Percentiles rank a stretch among this genome's conserved stretches.
Conservation (phyloP, 2,888 invertebrate species). For the Coecobrya sp. region DNA sequence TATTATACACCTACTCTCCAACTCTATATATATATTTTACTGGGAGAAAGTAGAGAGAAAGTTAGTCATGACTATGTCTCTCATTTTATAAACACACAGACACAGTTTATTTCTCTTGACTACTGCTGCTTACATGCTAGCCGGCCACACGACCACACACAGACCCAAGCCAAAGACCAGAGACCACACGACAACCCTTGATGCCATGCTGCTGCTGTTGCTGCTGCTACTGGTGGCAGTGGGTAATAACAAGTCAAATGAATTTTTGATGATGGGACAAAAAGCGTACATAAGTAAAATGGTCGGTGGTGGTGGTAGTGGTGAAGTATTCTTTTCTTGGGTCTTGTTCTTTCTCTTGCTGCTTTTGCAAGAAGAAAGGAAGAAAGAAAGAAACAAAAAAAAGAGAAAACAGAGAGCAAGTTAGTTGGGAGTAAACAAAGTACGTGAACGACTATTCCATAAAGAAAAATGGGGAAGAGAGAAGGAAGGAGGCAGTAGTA, state of each 20-base stretch:
- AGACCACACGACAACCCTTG: conserved; percentile 36
- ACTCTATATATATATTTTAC: not conserved
- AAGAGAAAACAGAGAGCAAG: conserved; percentile 16
- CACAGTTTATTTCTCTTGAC: conserved; percentile 15
- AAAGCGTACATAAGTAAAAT: conserved; percentile 53
- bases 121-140: not conserved
- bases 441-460: conserved; percentile 51
- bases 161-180: conserved; percentile 3
- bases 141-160: conserved; percentile 39
- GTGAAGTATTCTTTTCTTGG: not conserved
- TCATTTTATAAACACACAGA: not conserved
- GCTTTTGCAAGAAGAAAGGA: not conserved
- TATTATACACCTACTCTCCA: not conserved
- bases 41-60: conserved; percentile 44
- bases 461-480: conserved; percentile 39
- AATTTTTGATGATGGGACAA: conserved; percentile 73
- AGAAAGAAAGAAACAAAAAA: not conserved
- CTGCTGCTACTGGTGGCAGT: not conserved
- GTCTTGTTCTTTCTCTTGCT: not conserved
- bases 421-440: conserved; percentile 43
- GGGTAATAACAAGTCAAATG: conserved; percentile 68
- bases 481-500: not conserved
- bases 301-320: not conserved
- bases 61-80: not conserved
- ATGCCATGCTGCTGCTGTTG: not conserved